Conservation (phyloP, 1,140 invertebrate genomes). For the Zaprionus lachaisei region DNA sequence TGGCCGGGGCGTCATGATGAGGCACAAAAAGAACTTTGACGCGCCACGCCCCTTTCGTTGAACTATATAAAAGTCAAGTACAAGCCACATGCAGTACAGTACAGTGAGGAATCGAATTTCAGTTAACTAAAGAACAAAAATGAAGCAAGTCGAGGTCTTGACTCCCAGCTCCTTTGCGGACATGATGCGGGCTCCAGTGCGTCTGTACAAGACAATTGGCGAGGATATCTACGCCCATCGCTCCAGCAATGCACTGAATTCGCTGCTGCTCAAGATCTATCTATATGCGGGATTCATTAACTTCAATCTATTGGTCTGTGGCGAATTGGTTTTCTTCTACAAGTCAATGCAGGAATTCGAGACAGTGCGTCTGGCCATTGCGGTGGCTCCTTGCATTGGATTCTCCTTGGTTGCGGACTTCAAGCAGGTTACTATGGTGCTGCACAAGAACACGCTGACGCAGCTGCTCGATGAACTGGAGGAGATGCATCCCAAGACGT, state of each 20-base stretch:
- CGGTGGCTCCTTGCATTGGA: constrained; percentile 78
- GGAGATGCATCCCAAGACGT: constrained; percentile 68
- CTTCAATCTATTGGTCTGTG: constrained; percentile 70
- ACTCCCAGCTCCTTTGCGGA: constrained; percentile 53
- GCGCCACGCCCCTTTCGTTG: constrained; percentile 43
- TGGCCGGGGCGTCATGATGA: constrained; percentile 58
- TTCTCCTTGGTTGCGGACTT: constrained; percentile 76
- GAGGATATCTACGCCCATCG: constrained; percentile 76
- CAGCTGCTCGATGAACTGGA: constrained; percentile 66
- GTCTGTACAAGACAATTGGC: constrained; percentile 70
- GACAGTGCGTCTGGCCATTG: constrained; percentile 68
- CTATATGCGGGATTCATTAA: constrained; percentile 72
- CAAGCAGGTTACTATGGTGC: constrained; percentile 65
- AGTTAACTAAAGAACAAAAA: constrained; percentile 5
- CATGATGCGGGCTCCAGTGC: constrained; percentile 67
- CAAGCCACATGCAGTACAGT: background rate
- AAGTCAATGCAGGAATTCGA: constrained; percentile 65
- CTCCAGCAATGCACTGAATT: constrained; percentile 41
- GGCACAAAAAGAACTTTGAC: constrained; percentile 60
- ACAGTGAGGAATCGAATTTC: constrained; percentile 17
- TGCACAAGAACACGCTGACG: constrained; percentile 42
- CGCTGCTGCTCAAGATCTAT: constrained; percentile 57
- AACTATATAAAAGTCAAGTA: constrained; percentile 50
- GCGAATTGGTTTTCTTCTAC: constrained; percentile 68
- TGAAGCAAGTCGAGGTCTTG: constrained; percentile 22